Conservation (phyloP, 2,888 invertebrate genomes). For the Hedychridium roseum region DNA sequence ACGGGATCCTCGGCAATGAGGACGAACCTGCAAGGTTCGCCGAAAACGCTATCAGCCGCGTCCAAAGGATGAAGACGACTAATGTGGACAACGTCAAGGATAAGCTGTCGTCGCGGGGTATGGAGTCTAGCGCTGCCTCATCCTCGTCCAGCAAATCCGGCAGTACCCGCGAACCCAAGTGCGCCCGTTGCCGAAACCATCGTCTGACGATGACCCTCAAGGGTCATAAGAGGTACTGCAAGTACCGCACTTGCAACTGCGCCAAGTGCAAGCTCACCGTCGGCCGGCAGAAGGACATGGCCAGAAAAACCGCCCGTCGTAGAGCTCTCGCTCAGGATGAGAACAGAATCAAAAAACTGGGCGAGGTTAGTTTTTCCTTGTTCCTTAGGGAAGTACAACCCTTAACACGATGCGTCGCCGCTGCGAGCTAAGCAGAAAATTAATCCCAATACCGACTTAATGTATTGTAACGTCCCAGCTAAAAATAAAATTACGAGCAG, state of each 20-base stretch:
- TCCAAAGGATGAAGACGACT: too few species aligned
- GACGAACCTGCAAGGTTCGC: too few species aligned
- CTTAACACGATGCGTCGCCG: neutral
- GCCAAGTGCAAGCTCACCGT: conserved; percentile 87
- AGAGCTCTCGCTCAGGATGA: conserved; percentile 89
- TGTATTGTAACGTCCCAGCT: too few species aligned
- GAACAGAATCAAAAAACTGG: conserved; percentile 18
- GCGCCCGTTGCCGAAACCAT: conserved; percentile 84
- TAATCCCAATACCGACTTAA: too few species aligned
- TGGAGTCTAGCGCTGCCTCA: conserved; percentile 10
- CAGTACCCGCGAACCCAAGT: too few species aligned
- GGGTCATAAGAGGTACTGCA: conserved; percentile 93
- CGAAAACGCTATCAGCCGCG: too few species aligned
- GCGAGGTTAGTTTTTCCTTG: conserved; percentile 29
- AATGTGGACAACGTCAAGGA: conserved; percentile 18
- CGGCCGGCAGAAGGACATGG: conserved; percentile 90
- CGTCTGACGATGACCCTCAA: conserved; percentile 86
- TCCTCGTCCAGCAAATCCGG: conserved; percentile 6
- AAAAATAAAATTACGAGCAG: too few species aligned
- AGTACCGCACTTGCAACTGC: conserved; percentile 84
- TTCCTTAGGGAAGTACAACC: conserved; percentile 9
- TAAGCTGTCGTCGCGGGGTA: too few species aligned
- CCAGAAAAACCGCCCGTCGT: conserved; percentile 82
- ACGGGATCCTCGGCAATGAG: too few species aligned
- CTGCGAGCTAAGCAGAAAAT: too few species aligned